Evolutionary conservation across 2,113 vertebrate species (phyloP), one percentile per base, ranked within the genome.

Genomic region (Poeciliopsis occidentalis): DNA sequence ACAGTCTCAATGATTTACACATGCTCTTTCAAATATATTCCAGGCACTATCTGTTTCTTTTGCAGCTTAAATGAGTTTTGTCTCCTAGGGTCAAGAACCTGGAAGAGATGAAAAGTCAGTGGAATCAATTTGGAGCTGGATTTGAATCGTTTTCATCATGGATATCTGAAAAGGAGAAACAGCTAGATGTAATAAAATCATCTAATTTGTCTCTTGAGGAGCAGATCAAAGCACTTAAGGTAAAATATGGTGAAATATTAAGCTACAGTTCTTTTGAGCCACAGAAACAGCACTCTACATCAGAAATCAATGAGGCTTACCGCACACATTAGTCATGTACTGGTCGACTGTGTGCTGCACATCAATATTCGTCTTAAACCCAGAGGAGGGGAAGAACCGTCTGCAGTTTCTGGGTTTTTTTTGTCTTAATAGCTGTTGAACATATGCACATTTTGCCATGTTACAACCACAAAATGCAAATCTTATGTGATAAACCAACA

Each of bases 91-190:
- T 98, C 89, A 95, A 95, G 93, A 95, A 94, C 89, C 95, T 98
- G 89, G 96, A 98, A 92, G 95, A 93, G 75, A 95, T 97, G 95
- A 97, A 96, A 94, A 91, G 73, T 84, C 95, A 96, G 76, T 99
- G 98, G 98, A 94, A 97, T 87, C 92, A 91, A 78, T 99, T 99
- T 93, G 94, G 94, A 88, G 92, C 66, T 87, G 95, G 93, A 80
- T 97, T 97, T 95, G 97, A 98, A 90, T 87, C 90, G 54, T 94
- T 98, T 86, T 97, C 96, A 72, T 26, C 82, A 68, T 99, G 98
- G 98, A 97, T 99, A 89, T 94, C 95, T 83, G 94, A 96, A 81
- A 97, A 95, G 87, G 97, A 98, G 91, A 96, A 96, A 80, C 94
- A 96, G 83, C 86, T 99, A 86, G 93, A 94, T 80, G 82, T 64